Conservation (phyloP, 2,888 invertebrate genomes). For the Pantelozetes paolii region DNA sequence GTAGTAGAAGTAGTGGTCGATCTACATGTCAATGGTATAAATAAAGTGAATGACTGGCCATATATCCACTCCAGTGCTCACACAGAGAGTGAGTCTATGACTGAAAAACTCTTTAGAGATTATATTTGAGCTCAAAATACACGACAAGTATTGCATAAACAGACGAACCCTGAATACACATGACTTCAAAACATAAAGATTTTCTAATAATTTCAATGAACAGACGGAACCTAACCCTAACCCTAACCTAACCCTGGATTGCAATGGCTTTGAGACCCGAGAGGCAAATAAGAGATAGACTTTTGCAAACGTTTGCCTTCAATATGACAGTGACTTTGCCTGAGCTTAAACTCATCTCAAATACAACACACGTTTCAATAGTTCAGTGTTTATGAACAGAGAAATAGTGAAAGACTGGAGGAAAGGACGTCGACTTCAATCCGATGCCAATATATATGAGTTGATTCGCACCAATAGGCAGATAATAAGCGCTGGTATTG, state of each 20-base stretch:
- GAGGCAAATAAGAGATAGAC: slow-evolving; percentile 26
- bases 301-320: slow-evolving; percentile 21
- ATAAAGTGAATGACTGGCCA: slow-evolving; percentile 1
- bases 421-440: slow-evolving; percentile 16
- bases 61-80: not conserved
- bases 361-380: slow-evolving; percentile 21
- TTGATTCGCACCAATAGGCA: not conserved
- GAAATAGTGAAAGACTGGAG: too few species aligned
- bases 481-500: not conserved
- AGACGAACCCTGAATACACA: slow-evolving; percentile 3
- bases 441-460: not conserved
- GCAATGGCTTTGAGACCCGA: not conserved
- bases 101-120: not conserved
- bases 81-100: not conserved
- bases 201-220: not conserved
- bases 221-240: not conserved
- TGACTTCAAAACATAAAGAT: not conserved
- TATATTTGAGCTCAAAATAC: not conserved
- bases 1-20: slow-evolving; percentile 13
- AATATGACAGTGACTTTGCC: slow-evolving; percentile 21
- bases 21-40: slow-evolving; percentile 14
- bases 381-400: slow-evolving; percentile 4
- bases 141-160: slow-evolving; percentile 11
- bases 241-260: not conserved
- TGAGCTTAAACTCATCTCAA: slow-evolving; percentile 11